Evolutionary conservation across 1,140 invertebrate genomes (phyloP).

Genomic region (Adoxophyes honmai): DNA sequence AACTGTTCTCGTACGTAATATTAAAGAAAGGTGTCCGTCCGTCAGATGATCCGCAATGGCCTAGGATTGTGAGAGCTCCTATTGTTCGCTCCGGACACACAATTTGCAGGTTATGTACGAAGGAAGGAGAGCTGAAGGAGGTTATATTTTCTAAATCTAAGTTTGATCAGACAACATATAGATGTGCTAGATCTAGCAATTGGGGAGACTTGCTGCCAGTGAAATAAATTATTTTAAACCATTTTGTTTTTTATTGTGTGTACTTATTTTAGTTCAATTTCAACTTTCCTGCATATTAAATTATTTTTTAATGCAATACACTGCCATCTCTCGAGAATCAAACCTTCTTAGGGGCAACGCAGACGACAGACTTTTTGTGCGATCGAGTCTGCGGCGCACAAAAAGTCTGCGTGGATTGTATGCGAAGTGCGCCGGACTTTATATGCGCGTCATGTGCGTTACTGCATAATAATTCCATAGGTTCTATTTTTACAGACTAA

Average conservation of each 20-base stretch:
- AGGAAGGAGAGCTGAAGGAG: conserved; percentile 85
- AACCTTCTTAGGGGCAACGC: too few relatives aligned
- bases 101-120: conserved; percentile 88
- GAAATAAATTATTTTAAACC: conserved; percentile 50
- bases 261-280: too few relatives aligned
- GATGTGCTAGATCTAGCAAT: conserved; percentile 82
- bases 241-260: conserved; percentile 13
- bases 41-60: conserved; percentile 81
- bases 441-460: too few relatives aligned
- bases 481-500: too few relatives aligned
- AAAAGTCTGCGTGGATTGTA: too few relatives aligned
- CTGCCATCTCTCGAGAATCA: too few relatives aligned
- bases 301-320: too few relatives aligned
- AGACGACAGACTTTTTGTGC: too few relatives aligned
- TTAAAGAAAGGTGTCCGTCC: conserved; percentile 85
- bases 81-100: conserved; percentile 82
- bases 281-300: too few relatives aligned
- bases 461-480: too few relatives aligned
- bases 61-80: conserved; percentile 84
- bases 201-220: conserved; percentile 88
- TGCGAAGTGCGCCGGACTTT: too few relatives aligned
- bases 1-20: conserved; percentile 87
- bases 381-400: too few relatives aligned
- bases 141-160: conserved; percentile 86
- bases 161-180: conserved; percentile 83